Conservation (phyloP, 2,888 invertebrate genomes). For the Hololepta plana region DNA sequence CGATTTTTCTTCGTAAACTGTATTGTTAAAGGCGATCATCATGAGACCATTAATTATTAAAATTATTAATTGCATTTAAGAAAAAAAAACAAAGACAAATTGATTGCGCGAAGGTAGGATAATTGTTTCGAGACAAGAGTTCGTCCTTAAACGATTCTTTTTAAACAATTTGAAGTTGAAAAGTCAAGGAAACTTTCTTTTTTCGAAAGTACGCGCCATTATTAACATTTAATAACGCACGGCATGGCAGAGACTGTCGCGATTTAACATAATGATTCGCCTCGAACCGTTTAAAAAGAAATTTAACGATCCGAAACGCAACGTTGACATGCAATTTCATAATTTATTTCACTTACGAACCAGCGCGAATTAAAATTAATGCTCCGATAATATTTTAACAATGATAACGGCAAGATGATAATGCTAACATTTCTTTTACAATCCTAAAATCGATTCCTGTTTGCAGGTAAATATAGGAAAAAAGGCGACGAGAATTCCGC, state of each 20-base stretch:
- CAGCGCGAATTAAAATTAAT: slow-evolving; percentile 14
- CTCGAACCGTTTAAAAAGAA: slow-evolving; percentile 19
- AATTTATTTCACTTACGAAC: slow-evolving; percentile 22
- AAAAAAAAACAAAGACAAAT: no score
- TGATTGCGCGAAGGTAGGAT: no score
- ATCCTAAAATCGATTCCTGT: no score
- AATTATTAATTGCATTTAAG: slow-evolving; percentile 10
- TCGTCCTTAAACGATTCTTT: no score
- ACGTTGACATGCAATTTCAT: slow-evolving; percentile 18
- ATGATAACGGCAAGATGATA: no score
- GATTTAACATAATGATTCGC: slow-evolving; percentile 19
- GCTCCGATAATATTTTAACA: no score
- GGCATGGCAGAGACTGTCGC: slow-evolving; percentile 22
- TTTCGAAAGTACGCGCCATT: slow-evolving; percentile 8
- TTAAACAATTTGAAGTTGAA: no score
- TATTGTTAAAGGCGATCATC: no score
- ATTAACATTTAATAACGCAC: slow-evolving; percentile 18
- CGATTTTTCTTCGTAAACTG: no score
- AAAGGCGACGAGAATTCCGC: slow-evolving; percentile 14
- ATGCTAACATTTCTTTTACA: no score
- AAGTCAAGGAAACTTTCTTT: slow-evolving; percentile 5
- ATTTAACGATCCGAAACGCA: slow-evolving; percentile 18
- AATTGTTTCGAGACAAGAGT: no score
- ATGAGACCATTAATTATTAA: slow-evolving; percentile 9
- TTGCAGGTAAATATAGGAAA: slow-evolving; percentile 15